These are phyloP conservation scores for Crocuta crocuta DNA, from an alignment of 2,113 vertebrate species.

Conservation along the genomic window DNA sequence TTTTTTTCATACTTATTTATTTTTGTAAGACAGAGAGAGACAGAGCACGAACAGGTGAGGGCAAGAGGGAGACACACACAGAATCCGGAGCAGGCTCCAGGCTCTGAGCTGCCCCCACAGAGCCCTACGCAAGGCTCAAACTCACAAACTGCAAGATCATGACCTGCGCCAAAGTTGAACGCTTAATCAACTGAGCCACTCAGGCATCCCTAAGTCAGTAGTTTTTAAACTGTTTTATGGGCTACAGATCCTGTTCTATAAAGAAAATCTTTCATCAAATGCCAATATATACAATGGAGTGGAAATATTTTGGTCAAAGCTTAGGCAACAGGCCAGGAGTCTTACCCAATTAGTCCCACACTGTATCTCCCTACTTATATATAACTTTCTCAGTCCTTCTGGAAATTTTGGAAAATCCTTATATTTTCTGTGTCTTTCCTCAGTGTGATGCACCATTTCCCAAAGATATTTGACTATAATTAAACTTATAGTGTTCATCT, in stretches of 20 bases:
- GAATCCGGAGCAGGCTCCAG: no score
- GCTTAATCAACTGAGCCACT: no score
- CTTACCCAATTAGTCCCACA: rapidly evolving
- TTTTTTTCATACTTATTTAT: no score
- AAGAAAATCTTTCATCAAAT: background rate
- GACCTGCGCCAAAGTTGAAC: no score
- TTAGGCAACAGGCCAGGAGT: background rate
- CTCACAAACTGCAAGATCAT: no score
- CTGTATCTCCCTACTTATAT: background rate
- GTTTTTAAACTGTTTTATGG: background rate
- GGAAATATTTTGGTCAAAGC: background rate
- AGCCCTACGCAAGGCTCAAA: no score
- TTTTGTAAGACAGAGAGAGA: no score
- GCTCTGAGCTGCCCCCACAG: no score
- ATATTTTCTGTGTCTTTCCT: background rate
- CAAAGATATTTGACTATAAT: background rate
- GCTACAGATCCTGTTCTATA: background rate
- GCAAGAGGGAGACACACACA: no score
- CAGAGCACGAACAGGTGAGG: no score
- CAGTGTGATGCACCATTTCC: background rate
- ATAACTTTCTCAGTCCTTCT: background rate
- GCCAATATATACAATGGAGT: background rate
- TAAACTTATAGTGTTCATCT: background rate
- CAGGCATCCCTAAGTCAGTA: background rate
- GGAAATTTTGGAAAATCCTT: background rate